Percentiles rank a stretch among this genome's conserved stretches.
phyloP scores from a whole-genome alignment of 2,113 vertebrate species.

The Bubo bubo region DNA sequence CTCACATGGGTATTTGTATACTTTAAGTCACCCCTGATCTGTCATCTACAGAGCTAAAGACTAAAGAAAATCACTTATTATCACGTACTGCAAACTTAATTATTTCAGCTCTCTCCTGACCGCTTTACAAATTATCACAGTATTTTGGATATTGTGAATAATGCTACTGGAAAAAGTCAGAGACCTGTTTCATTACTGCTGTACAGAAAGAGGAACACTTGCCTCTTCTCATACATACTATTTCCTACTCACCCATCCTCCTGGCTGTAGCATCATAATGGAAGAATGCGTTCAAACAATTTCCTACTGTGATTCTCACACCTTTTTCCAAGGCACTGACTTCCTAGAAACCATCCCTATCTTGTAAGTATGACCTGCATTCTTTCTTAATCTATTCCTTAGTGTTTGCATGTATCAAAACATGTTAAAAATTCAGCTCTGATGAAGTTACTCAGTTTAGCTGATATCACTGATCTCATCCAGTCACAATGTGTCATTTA shows the following conservation, averaged over 20 bases:
- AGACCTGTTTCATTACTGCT: neutral
- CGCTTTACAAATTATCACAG: neutral
- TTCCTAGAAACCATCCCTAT: neutral
- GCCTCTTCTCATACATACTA: neutral
- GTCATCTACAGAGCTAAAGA: neutral
- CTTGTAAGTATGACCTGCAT: neutral
- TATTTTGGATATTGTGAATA: neutral
- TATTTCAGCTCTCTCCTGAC: neutral
- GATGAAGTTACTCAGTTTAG: neutral
- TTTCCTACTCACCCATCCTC: neutral
- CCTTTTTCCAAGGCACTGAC: neutral
- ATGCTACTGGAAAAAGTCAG: neutral
- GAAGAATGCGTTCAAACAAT: neutral
- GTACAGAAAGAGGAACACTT: neutral
- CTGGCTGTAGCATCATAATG: neutral
- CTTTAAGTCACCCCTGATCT: neutral
- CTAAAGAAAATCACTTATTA: neutral
- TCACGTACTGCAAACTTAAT: neutral
- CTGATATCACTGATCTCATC: neutral
- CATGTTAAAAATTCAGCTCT: neutral
- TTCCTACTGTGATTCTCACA: neutral
- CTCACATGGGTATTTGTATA: neutral
- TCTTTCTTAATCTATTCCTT: neutral
- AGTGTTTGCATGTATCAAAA: neutral
- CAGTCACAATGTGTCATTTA: neutral